These are phyloP conservation scores for Scomber scombrus DNA, from an alignment of 2,113 vertebrate species.

Conservation along the genomic window DNA sequence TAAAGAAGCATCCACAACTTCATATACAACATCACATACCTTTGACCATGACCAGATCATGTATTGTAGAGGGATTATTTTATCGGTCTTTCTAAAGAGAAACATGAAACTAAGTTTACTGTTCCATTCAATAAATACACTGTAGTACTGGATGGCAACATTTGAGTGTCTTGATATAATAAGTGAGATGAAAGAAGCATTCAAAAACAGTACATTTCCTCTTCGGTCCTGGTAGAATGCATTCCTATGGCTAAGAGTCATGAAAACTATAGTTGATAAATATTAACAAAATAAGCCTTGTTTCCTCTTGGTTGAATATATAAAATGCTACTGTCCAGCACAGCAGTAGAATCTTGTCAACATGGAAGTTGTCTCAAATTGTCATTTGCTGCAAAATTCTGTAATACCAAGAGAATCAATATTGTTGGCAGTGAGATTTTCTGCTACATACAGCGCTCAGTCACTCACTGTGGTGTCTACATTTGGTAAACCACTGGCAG, in stretches of 20 bases:
- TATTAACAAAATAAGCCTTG: background rate
- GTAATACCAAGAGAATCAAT: background rate
- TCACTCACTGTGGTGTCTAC: background rate
- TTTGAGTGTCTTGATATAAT: background rate
- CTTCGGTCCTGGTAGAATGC: background rate
- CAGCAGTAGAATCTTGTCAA: slow-evolving; percentile 1
- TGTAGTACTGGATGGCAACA: background rate
- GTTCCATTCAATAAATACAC: background rate
- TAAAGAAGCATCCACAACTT: background rate
- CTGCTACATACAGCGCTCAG: background rate
- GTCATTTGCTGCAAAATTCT: background rate
- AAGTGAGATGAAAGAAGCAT: background rate
- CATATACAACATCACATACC: background rate
- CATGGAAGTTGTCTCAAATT: background rate
- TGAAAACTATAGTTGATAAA: background rate
- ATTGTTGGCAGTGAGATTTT: background rate
- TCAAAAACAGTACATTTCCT: background rate
- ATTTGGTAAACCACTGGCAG: slow-evolving; percentile 11
- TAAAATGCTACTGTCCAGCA: background rate
- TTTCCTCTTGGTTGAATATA: background rate
- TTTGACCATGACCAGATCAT: background rate
- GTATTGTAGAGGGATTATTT: background rate
- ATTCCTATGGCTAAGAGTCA: slow-evolving; percentile 1
- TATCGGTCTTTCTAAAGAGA: background rate
- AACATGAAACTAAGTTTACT: background rate